These are phyloP conservation scores for Acleris holmiana DNA, from an alignment of 2,888 invertebrate genomes.

Conservation along the genomic window DNA sequence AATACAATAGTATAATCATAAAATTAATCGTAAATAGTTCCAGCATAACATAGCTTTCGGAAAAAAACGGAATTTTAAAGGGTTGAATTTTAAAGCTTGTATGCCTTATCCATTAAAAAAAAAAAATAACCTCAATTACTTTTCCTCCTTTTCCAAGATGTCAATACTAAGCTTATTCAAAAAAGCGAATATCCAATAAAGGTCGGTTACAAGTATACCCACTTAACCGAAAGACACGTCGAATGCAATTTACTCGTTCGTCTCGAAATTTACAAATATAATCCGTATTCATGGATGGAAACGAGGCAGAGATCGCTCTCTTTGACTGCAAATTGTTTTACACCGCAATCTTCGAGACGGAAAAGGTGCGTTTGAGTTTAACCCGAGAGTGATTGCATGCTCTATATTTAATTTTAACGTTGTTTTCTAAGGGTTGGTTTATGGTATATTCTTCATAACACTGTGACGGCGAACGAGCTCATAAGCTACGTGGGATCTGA, in stretches of 20 bases:
- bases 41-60: too few species aligned
- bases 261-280: slow-evolving; percentile 7
- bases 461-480: too few species aligned
- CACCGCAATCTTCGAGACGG: slow-evolving; percentile 3
- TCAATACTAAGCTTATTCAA: too few species aligned
- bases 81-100: too few species aligned
- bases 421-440: not conserved
- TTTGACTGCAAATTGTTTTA: slow-evolving; percentile 13
- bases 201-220: not conserved
- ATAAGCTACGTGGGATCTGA: too few species aligned
- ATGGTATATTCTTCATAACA: too few species aligned
- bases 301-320: slow-evolving; percentile 3
- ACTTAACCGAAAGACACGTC: slow-evolving; percentile 5
- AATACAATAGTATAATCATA: too few species aligned
- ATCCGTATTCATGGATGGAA: slow-evolving; percentile 3
- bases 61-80: too few species aligned
- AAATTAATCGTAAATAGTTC: too few species aligned
- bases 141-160: too few species aligned
- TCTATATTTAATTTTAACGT: not conserved
- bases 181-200: not conserved
- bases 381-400: not conserved
- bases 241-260: slow-evolving; percentile 6
- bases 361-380: slow-evolving; percentile 1
- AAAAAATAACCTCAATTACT: too few species aligned
- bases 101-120: too few species aligned